Conservation (phyloP, 2,113 vertebrate species). For the Psammodynastes pulverulentus region DNA sequence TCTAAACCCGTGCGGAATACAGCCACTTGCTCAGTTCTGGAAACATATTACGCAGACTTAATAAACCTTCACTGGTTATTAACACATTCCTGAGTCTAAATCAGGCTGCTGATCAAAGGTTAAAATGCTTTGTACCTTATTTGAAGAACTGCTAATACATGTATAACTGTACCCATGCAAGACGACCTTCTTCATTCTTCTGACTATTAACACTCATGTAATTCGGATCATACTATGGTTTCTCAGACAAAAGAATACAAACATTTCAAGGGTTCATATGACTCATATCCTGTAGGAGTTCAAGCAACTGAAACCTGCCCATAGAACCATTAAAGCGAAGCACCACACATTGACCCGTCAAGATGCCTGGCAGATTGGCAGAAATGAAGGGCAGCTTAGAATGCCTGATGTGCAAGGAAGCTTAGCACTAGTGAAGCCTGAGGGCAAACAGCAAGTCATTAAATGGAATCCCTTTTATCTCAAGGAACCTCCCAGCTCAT, state of each 20-base stretch:
- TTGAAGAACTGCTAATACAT: neutral
- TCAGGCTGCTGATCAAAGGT: neutral
- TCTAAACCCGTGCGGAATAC: neutral
- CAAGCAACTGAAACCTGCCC: conserved; percentile 59
- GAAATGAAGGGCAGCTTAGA: rapidly evolving
- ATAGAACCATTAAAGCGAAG: conserved; percentile 52
- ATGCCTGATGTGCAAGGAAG: neutral
- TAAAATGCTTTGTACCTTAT: neutral
- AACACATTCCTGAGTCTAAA: neutral
- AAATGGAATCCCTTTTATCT: neutral
- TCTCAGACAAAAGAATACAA: conserved; percentile 55
- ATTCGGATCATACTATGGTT: conserved; percentile 48
- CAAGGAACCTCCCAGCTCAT: neutral
- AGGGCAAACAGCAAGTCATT: rapidly evolving
- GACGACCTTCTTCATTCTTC: conserved; percentile 7
- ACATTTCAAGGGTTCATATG: conserved; percentile 59
- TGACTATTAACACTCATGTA: conserved; percentile 32
- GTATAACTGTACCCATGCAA: neutral
- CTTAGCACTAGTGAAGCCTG: rapidly evolving
- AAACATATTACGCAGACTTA: neutral
- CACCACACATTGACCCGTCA: neutral
- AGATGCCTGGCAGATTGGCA: neutral
- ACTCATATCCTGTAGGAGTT: conserved; percentile 70
- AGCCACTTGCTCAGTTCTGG: neutral
- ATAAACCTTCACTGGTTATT: neutral